A percentile compares a stretch with the other conserved stretches of the same genome.
Evolutionary conservation across 2,797 vertebrate species (phyloP).

Genomic region (Onychomys arenicola): DNA sequence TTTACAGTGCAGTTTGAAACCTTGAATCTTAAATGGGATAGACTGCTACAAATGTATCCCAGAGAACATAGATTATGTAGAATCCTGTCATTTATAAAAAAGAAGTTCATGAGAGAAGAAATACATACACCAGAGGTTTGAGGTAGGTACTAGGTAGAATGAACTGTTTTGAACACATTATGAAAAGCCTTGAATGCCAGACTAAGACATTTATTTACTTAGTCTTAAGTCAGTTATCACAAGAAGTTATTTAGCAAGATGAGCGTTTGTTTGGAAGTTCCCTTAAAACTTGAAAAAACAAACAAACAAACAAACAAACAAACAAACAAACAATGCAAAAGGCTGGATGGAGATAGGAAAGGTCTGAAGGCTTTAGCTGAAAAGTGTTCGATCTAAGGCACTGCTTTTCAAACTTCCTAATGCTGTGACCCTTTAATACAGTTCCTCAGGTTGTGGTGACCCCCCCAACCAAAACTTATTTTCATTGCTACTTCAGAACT

Average conservation of each 20-base stretch:
- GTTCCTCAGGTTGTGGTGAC: too few species aligned
- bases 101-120: neutral
- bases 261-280: conserved; percentile 9
- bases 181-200: conserved; percentile 51
- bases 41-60: neutral
- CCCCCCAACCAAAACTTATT: neutral
- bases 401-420: neutral
- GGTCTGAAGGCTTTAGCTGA: conserved; percentile 7
- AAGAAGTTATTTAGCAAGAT: conserved; percentile 29
- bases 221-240: neutral
- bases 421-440: neutral
- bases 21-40: neutral
- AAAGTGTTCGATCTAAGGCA: conserved; percentile 5
- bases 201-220: neutral
- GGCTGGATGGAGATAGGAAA: neutral
- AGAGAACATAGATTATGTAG: neutral
- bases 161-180: conserved; percentile 37
- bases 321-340: neutral
- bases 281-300: neutral
- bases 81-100: neutral
- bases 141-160: neutral
- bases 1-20: neutral
- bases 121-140: neutral
- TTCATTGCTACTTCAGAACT: neutral
- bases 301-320: neutral